Evolutionary conservation across 1,140 invertebrate species (phyloP), one percentile per base, ranked within the genome.

Genomic region (Trichogramma pretiosum): DNA sequence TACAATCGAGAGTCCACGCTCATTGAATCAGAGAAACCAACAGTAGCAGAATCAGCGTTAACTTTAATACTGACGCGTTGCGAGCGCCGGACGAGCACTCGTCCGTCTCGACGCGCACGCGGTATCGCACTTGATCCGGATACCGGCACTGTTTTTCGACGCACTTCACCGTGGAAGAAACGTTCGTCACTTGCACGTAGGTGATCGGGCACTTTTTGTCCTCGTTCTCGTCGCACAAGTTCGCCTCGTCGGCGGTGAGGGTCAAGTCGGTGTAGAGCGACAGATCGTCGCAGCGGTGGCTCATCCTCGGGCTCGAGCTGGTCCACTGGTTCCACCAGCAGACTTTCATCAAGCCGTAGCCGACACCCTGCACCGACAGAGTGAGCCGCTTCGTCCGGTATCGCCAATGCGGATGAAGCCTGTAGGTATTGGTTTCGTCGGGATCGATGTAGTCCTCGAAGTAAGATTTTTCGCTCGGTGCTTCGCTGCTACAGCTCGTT

Each of bases 61-160:
- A 1, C 23, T 28, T 32, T 16, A 28, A n/a, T n/a, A n/a, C n/a
- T n/a, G n/a, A n/a, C n/a, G n/a, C n/a, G n/a, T n/a, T n/a, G n/a
- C n/a, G n/a, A n/a, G n/a, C n/a, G n/a, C n/a, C n/a, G n/a, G n/a
- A n/a, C n/a, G n/a, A n/a, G 18, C 53, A 57, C 14, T 49, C 19
- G 3, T 45, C 18, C 47, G 46, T 56, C 52, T 59, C 49, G 5
- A 52, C 52, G 30, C 60, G 52, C 28, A 64, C 43, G 4, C 62
- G 57, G 18, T 52, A 64, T 50, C 61, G 57, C 16, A 64, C 57
- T 50, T 65, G 54, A 28, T 65, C 53, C 2, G 61, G 64, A 19
- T 50, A 44, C 45, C 33, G 54, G 33, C 61, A 64, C 11, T 32
- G n/a, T n/a, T n/a, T n/a, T n/a, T n/a, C n/a, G n/a, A n/a, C n/a